These are phyloP conservation scores for Eidolon dupreanum DNA, from an alignment of 2,797 vertebrate species.

Conservation along the genomic window DNA sequence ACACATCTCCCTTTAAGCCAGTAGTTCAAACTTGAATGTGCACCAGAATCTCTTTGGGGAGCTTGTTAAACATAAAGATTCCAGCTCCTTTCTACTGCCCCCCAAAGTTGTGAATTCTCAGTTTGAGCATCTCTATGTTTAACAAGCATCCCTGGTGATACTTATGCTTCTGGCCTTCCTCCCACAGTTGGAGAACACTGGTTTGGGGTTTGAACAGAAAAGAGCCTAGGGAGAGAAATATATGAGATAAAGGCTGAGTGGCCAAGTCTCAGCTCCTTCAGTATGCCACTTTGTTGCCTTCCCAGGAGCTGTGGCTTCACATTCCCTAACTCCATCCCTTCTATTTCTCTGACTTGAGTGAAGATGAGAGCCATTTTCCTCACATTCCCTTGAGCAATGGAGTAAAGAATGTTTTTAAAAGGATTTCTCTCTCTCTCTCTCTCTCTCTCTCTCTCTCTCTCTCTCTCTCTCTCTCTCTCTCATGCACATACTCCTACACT, in stretches of 20 bases:
- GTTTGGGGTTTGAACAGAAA: neutral
- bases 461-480: neutral
- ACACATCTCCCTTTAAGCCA: neutral
- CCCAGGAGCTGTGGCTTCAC: neutral
- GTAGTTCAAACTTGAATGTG: slow-evolving; percentile 10
- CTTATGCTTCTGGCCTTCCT: neutral
- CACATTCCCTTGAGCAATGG: neutral
- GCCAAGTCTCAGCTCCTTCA: neutral
- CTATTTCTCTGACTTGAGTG: neutral
- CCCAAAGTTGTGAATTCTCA: neutral
- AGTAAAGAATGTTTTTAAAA: neutral
- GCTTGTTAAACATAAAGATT: neutral
- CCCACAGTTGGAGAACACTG: neutral
- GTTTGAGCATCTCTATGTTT: neutral
- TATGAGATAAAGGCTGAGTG: neutral
- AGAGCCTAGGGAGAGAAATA: neutral
- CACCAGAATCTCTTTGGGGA: neutral
- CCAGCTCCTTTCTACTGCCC: neutral
- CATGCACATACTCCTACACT: neutral
- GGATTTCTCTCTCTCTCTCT: too few relatives aligned
- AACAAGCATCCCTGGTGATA: neutral
- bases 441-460: neutral
- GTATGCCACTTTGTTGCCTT: neutral
- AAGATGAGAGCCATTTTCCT: neutral
- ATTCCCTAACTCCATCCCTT: neutral